These are phyloP conservation scores for Cordilura impudica DNA, from an alignment of 2,888 invertebrate species.

Conservation along the genomic window DNA sequence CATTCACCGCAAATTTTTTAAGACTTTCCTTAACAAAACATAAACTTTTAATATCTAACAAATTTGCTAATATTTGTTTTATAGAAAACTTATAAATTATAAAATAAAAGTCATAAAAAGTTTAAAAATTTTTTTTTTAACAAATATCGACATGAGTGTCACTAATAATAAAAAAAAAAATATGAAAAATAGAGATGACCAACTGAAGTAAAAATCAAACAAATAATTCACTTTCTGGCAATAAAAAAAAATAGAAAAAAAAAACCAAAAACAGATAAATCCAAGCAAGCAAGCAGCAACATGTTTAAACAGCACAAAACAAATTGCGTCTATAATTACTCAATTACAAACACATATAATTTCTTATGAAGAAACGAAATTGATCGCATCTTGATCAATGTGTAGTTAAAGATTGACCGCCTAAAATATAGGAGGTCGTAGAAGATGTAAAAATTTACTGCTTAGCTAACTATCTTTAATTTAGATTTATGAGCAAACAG, in stretches of 20 bases:
- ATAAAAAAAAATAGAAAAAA: slow-evolving; percentile 19
- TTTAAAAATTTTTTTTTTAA: too few relatives aligned
- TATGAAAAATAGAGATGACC: slow-evolving; percentile 16
- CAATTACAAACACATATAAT: slow-evolving; percentile 57
- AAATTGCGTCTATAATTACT: slow-evolving; percentile 58
- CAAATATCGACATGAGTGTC: too few relatives aligned
- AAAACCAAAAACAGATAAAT: neutral
- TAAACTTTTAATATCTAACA: too few relatives aligned
- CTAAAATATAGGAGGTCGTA: slow-evolving; percentile 22
- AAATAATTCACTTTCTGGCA: slow-evolving; percentile 45
- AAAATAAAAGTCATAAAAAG: too few relatives aligned
- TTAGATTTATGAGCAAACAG: slow-evolving; percentile 66
- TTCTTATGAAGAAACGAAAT: slow-evolving; percentile 10
- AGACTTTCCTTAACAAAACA: too few relatives aligned
- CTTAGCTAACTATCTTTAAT: slow-evolving; percentile 43
- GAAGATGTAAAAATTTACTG: neutral
- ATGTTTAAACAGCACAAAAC: slow-evolving; percentile 25
- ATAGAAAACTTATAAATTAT: too few relatives aligned
- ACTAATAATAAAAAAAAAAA: neutral
- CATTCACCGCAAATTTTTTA: too few relatives aligned
- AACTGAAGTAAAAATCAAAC: slow-evolving; percentile 33
- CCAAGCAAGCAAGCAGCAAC: neutral
- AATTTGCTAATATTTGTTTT: too few relatives aligned
- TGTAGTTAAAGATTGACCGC: slow-evolving; percentile 5
- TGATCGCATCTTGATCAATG: slow-evolving; percentile 20